Evolutionary conservation across 2,113 vertebrate species (phyloP), one percentile per base, ranked within the genome.

Genomic region (Ochotona princeps): DNA sequence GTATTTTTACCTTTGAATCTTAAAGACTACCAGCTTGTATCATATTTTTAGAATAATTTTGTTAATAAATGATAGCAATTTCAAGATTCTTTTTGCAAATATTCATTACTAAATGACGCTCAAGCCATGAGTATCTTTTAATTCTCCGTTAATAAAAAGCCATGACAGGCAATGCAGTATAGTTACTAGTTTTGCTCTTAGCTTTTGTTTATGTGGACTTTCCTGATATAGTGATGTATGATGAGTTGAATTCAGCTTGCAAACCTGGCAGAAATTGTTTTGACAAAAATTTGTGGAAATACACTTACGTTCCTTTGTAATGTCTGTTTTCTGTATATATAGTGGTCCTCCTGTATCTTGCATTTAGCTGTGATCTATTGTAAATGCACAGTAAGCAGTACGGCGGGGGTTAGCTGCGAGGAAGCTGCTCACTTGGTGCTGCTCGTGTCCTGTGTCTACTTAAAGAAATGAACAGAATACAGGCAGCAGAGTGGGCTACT

Each of bases 31-130:
- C 78, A 18, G 11, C 47, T 74, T 87, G 30, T 82, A 82, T 91
- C 20, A 76, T 70, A 72, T 91, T 94, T 86, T 75, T 65, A 78
- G 70, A 69, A 35, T 83, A 78, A 86, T 83, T 65, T 76, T 82
- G 12, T 91, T 92, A 88, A 54, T 92, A 54, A 92, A 76, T 83
- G 28, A 92, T 88, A 25, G 5, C 65, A 28, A 88, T 78, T 78
- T 78, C 79, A 94, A 54, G 28, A 57, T 88, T 21, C 72, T 57
- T 83, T 92, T 87, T 88, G 54, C 8, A 78, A 35, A 18, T 83
- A 47, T 72, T 47, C 70, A 88, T 83, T 67, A 72, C 44, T 94
- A 83, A 81, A 49, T 91, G 63, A 69, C 13, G n/a, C 28, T 83
- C 32, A 84, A n/a, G 20, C 35, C 76, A 0, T 32, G 65, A 54